Base-by-base conservation (phyloP, 1,140 invertebrate genomes). In the Danaus melanippus region DNA sequence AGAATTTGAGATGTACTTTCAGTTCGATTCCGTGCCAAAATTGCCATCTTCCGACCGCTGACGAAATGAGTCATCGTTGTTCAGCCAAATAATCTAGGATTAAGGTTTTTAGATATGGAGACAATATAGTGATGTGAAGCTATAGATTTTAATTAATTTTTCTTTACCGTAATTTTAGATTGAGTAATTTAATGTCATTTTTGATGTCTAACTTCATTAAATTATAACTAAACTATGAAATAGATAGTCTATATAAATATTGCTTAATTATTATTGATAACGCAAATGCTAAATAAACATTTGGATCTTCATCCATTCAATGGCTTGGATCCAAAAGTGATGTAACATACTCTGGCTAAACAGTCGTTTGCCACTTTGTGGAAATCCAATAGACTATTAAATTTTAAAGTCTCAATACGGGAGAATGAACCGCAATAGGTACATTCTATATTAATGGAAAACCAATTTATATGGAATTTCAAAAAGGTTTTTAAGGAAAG, bases 1-100 rank as follows among this genome's bases (percentile, higher is more conserved):
- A 32, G 21, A 68, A 60, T 70, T 60, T 67, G 74, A 68, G 54
- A 64, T 76, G 67, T 71, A 66, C 69, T 67, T 66, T 66, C 67
- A 71, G 60, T 64, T 67, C 51, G 69, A 69, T 62, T 49, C 64
- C 41, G 59, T 81, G 80, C 80, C 80, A 84, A 79, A 75, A 79
- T 74, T 77, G 71, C 70, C 71, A 71, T 74, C 72, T 79, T 76
- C 73, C 72, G 71, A 68, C 58, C 60, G 58, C 57, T 56, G 61
- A 57, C 58, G 58, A 55, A 59, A 63, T 60, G 49, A 56, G 56
- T 56, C 53, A 53, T 41, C 53, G 47, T 45, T 63, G 53, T 52
- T 56, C 55, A 51, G 46, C 11, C 44, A 44, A 48, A 58, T 64
- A 62, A 62, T 62, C 47, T 51, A 47, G 41, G 32, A 55, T 58